Conservation (phyloP, 2,113 vertebrate species). For the Zosterops pallidus region DNA sequence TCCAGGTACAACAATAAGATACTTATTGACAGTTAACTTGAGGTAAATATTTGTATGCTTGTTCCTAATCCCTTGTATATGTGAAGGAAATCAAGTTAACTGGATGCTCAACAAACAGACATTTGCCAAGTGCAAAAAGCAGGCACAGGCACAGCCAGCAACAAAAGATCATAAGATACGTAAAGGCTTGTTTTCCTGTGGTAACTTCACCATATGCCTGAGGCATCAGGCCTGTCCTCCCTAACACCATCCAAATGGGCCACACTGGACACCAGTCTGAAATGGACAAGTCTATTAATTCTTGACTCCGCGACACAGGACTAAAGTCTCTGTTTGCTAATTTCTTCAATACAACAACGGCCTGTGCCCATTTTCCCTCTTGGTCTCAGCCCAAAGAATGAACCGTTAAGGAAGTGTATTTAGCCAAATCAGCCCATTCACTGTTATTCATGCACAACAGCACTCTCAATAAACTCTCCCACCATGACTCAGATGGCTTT, state of each 20-base stretch:
- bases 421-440: neutral
- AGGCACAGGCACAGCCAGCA: neutral
- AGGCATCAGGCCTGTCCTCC: neutral
- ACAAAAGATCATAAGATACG: neutral
- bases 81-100: neutral
- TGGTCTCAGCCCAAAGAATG: neutral
- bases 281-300: neutral
- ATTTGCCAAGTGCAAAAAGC: neutral
- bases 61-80: neutral
- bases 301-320: neutral
- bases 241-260: fast-evolving
- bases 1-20: neutral
- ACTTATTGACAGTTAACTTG: neutral
- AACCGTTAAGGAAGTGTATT: neutral
- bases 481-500: neutral
- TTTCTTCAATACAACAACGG: neutral
- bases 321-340: neutral
- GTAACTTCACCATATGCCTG: neutral
- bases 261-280: neutral
- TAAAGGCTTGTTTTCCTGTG: neutral
- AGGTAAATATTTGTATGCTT: neutral
- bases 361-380: neutral
- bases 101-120: neutral
- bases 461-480: neutral
- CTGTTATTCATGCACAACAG: neutral